phyloP scores from a whole-genome alignment of 2,888 invertebrate species.

The Pheosia gnoma region DNA sequence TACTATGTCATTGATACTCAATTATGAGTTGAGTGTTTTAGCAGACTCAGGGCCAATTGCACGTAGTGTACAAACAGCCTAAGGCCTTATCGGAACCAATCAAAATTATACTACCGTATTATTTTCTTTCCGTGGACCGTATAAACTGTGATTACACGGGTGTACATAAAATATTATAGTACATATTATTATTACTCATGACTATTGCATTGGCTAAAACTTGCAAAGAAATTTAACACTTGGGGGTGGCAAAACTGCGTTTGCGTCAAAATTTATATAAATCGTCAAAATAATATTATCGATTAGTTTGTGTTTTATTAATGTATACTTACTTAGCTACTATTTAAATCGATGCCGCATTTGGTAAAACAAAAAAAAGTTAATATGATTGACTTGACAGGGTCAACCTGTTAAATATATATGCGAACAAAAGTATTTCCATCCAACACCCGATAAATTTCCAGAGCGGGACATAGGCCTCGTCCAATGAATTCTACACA shows the following conservation, averaged over 20 bases:
- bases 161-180: conserved; percentile 42
- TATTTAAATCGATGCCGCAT: no score
- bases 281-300: no score
- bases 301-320: background rate
- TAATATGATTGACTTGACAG: no score
- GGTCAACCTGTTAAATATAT: no score
- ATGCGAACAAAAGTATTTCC: no score
- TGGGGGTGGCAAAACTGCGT: background rate
- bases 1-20: no score
- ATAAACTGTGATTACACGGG: conserved; percentile 52
- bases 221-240: background rate
- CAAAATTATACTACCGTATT: conserved; percentile 57
- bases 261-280: background rate
- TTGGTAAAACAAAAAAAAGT: no score
- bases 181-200: conserved; percentile 15
- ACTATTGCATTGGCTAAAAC: background rate
- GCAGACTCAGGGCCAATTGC: background rate
- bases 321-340: no score
- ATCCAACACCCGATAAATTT: no score
- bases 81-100: conserved; percentile 54
- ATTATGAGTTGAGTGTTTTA: no score
- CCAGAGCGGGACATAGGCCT: no score
- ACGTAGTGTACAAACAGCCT: conserved; percentile 4
- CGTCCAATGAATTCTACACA: no score
- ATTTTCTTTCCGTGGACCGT: conserved; percentile 49